Evolutionary conservation across 2,113 vertebrate genomes (phyloP).

Genomic region (Siniperca knerii): DNA sequence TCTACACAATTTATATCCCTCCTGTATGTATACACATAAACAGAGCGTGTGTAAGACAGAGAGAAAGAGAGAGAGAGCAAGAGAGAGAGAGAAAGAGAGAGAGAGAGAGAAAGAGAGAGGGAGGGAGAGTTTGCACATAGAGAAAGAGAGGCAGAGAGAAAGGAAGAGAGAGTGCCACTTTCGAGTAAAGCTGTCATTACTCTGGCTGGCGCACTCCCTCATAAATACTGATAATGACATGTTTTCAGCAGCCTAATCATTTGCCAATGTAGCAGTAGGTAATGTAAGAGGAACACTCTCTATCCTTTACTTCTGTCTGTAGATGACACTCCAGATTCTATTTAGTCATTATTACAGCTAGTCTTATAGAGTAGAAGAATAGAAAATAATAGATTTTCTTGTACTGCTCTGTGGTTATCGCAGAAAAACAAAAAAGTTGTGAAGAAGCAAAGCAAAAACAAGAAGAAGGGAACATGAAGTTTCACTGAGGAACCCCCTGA

Average conservation of each 20-base stretch:
- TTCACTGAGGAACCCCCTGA: background rate
- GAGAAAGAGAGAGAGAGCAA: slow-evolving; percentile 1
- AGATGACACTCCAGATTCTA: slow-evolving; percentile 60
- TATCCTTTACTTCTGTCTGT: slow-evolving; percentile 60
- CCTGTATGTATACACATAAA: slow-evolving; percentile 23
- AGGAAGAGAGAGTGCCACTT: slow-evolving; percentile 72
- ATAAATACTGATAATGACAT: slow-evolving; percentile 86
- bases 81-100: slow-evolving; percentile 57
- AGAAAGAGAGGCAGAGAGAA: slow-evolving; percentile 20
- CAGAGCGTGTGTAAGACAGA: slow-evolving; percentile 12
- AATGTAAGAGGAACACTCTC: slow-evolving; percentile 70
- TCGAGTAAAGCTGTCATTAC: slow-evolving; percentile 84
- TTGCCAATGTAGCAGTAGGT: slow-evolving; percentile 74
- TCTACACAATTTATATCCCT: background rate
- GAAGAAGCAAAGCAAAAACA: background rate
- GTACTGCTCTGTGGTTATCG: background rate
- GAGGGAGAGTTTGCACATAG: background rate
- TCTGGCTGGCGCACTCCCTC: slow-evolving; percentile 77
- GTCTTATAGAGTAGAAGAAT: background rate
- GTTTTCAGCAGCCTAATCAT: slow-evolving; percentile 85
- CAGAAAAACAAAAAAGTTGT: background rate
- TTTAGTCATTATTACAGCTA: slow-evolving; percentile 28
- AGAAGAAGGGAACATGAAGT: background rate
- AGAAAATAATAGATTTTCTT: slow-evolving; percentile 17
- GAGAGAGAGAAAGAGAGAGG: slow-evolving; percentile 34